Evolutionary conservation across 2,888 invertebrate species (phyloP), one percentile per base, ranked within the genome.

Genomic region (Lepidocyrtoides sp.): DNA sequence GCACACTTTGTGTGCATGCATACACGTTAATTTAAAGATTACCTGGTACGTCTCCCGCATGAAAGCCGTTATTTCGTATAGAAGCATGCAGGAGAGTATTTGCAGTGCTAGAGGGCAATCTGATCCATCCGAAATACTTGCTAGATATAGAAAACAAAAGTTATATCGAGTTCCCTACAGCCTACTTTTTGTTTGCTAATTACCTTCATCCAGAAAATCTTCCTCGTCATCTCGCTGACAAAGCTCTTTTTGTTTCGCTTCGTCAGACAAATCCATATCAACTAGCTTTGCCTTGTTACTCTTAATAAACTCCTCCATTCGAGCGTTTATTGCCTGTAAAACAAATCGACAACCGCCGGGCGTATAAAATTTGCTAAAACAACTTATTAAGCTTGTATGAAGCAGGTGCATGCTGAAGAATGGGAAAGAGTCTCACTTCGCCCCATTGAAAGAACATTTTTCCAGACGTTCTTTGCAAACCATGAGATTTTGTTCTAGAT

Each of bases 401-500:
- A 36, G 36, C 36, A 36, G 36, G 36, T 36, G 36, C n/a, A 20
- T 57, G 57, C 7, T 41, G 41, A 41, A 41, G 57, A 57, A 57
- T 20, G 51, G 8, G 51, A 3, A n/a, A n/a, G 57, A 63, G 63
- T 60, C 95, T 95, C 95, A 97, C 97, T 96, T 99, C 98, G 69
- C 98, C 99, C 99, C 99, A 99, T 95, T 98, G 98, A 95, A 99
- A 98, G 95, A 99, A 99, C 96, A 99, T 97, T 95, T 99, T 98
- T 0, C 99, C 99, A 26, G 99, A 99, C 8, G 98, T 96, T 89
- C 98, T 96, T 95, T 98, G 98, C 93, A 98, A 95, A 12, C 97
- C 96, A 94, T 97, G 97, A 29, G 94, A 94, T 41, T 93, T 93
- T 0, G 94, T 93, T 41, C 93, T 84, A 4, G 94, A 92, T 20